Evolutionary conservation across 2,113 vertebrate genomes (phyloP).

Genomic region (Dromas ardeola): DNA sequence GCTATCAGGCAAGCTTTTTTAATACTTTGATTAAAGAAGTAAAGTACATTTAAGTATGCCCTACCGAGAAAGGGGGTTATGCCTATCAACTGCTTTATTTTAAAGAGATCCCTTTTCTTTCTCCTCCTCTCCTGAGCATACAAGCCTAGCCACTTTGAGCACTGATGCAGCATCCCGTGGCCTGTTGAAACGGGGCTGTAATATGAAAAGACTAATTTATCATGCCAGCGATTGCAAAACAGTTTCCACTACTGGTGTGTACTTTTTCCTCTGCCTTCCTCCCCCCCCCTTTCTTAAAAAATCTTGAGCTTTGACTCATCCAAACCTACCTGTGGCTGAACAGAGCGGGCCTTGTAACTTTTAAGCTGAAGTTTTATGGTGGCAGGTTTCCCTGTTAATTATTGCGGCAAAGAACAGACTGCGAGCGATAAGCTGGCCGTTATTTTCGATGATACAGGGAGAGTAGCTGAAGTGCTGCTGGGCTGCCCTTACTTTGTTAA

Average conservation of each 20-base stretch:
- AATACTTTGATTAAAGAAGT: not conserved
- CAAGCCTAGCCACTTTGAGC: not conserved
- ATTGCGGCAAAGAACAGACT: not conserved
- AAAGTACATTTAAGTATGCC: not conserved
- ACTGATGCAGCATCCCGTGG: not conserved
- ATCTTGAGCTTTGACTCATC: not conserved
- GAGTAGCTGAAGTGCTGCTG: not conserved
- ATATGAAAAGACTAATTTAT: not conserved
- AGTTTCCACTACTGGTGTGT: not conserved
- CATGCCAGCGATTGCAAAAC: not conserved
- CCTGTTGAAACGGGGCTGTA: not conserved
- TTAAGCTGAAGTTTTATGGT: not conserved
- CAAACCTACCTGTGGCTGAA: not conserved
- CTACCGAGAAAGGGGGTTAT: not conserved
- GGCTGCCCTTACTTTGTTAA: not conserved
- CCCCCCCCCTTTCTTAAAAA: not conserved
- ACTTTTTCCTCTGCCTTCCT: not conserved
- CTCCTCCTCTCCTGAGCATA: not conserved
- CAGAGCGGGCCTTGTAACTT: not conserved
- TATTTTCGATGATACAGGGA: not conserved
- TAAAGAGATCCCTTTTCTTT: not conserved
- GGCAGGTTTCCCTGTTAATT: not conserved
- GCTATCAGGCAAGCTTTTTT: not conserved
- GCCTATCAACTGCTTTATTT: not conserved
- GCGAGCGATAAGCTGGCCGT: not conserved